Evolutionary conservation across 2,797 vertebrate species (phyloP).

Genomic region (Typhlichthys subterraneus): DNA sequence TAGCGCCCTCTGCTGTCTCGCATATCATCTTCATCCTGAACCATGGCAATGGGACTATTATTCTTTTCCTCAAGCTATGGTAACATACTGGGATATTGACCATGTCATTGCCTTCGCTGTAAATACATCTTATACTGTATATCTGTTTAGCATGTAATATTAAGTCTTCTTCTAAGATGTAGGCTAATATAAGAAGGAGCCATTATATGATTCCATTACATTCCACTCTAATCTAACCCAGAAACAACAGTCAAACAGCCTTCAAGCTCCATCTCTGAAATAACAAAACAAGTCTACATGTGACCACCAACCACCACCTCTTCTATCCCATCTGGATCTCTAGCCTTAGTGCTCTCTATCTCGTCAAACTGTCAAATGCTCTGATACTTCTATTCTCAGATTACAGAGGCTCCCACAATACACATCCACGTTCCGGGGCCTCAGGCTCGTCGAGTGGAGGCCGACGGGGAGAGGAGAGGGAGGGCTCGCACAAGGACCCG

Average conservation of each 20-base stretch:
- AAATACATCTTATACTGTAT: constrained; percentile 52
- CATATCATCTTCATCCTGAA: constrained; percentile 70
- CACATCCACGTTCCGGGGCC: constrained; percentile 79
- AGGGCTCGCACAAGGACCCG: constrained; percentile 79
- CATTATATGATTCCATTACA: constrained; percentile 73
- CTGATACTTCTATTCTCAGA: constrained; percentile 90
- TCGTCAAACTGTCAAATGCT: constrained; percentile 78
- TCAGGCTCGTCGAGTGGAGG: constrained; percentile 80
- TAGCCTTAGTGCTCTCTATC: constrained; percentile 60
- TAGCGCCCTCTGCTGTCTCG: constrained; percentile 69
- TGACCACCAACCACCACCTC: constrained; percentile 70
- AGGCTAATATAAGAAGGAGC: constrained; percentile 56
- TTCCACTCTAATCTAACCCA: constrained; percentile 72
- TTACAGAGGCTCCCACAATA: constrained; percentile 91
- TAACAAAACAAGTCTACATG: constrained; percentile 68
- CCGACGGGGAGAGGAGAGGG: constrained; percentile 86
- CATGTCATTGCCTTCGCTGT: constrained; percentile 47
- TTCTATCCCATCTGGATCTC: constrained; percentile 73
- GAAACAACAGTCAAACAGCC: constrained; percentile 59
- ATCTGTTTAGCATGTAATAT: constrained; percentile 58
- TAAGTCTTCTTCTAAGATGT: constrained; percentile 61
- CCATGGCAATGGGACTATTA: constrained; percentile 57
- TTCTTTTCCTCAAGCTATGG: constrained; percentile 50
- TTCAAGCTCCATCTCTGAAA: constrained; percentile 75
- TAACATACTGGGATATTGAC: constrained; percentile 44